A percentile compares a stretch with the other conserved stretches of the same genome.
Conservation (phyloP, 2,113 vertebrate genomes). For the Bos indicus region DNA sequence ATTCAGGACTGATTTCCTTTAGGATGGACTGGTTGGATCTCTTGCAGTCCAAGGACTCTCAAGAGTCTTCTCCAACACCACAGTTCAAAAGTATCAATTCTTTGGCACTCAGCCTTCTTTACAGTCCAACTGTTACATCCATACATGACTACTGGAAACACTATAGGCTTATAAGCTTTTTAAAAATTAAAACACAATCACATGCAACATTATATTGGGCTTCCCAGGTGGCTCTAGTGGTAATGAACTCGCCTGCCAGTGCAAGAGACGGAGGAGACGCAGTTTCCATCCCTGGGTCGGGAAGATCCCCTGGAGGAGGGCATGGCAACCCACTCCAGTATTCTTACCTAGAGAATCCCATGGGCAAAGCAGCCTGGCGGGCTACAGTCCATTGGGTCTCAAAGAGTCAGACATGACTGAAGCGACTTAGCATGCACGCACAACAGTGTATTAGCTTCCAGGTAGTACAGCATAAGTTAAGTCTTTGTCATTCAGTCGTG, state of each 20-base stretch:
- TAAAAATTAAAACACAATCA: neutral
- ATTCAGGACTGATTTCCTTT: neutral
- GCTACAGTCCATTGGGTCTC: neutral
- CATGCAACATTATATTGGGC: neutral
- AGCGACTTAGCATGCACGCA: fast-evolving
- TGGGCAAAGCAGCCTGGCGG: neutral
- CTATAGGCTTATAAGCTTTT: neutral
- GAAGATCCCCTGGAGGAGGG: neutral
- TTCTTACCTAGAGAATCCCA: neutral
- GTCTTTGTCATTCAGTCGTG: neutral
- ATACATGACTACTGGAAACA: neutral
- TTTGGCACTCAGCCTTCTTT: neutral
- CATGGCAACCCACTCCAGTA: neutral
- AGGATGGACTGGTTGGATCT: neutral
- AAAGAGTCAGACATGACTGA: neutral
- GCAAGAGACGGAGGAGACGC: neutral
- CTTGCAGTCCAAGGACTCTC: neutral
- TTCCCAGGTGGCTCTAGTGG: neutral
- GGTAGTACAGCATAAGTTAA: neutral
- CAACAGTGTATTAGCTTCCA: neutral
- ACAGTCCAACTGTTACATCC: neutral
- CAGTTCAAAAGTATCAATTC: neutral
- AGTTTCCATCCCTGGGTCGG: neutral
- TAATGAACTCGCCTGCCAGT: neutral
- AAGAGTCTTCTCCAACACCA: neutral